Percentiles rank a stretch among this genome's conserved stretches.
Conservation (phyloP, 2,888 invertebrate genomes). For the Palloptera scutellata region DNA sequence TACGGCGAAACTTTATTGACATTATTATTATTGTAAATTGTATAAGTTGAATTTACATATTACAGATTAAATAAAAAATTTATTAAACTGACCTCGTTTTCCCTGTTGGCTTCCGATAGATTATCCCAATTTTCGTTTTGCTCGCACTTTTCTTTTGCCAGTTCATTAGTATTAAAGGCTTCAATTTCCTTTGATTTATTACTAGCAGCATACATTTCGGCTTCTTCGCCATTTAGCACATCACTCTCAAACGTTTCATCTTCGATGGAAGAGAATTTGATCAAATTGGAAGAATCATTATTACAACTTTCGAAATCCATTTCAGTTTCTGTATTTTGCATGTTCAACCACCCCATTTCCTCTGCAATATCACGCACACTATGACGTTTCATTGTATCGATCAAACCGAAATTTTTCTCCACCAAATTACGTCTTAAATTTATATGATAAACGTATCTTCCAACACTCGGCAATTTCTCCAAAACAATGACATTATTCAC, state of each 20-base stretch:
- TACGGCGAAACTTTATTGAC: background rate
- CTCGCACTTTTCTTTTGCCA: background rate
- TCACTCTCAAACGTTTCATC: conserved; percentile 32
- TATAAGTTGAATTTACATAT: background rate
- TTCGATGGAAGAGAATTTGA: conserved; percentile 42
- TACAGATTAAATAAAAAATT: background rate
- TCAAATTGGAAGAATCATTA: conserved; percentile 39
- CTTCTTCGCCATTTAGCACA: conserved; percentile 9
- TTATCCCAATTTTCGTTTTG: conserved; percentile 41
- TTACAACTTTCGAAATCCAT: conserved; percentile 35
- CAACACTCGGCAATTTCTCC: conserved; percentile 45
- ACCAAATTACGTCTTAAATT: conserved; percentile 46
- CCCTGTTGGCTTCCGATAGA: conserved; percentile 17
- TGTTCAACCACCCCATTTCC: conserved; percentile 31
- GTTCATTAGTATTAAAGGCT: background rate
- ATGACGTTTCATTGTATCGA: conserved; percentile 30
- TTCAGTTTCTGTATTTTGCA: conserved; percentile 26
- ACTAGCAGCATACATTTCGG: background rate
- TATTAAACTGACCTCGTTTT: conserved; percentile 32
- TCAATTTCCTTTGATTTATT: too few relatives aligned
- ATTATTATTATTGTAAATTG: background rate
- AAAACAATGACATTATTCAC: conserved; percentile 50
- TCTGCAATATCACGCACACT: conserved; percentile 41
- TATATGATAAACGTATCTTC: conserved; percentile 39
- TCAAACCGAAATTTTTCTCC: conserved; percentile 40